Base-by-base conservation (phyloP, 2,797 vertebrate genomes). In the Linurgus olivaceus region DNA sequence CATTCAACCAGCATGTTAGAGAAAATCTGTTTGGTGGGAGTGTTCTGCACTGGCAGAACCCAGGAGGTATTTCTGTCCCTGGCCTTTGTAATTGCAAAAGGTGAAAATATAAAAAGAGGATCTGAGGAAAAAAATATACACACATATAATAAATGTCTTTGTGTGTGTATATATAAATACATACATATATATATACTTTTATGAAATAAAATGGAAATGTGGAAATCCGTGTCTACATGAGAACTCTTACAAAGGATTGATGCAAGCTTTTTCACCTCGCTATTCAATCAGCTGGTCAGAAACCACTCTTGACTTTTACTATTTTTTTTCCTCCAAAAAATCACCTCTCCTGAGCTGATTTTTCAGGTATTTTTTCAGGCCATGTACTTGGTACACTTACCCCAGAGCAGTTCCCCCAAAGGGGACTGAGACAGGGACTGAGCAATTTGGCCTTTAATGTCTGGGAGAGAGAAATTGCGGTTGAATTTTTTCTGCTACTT, bases 21-120 rank as follows among this genome's bases (percentile, higher is more conserved):
- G 93, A 84, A 93, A 94, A 95, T 96, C 94, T 95, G 79, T 91
- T 96, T 94, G 95, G 87, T 96, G 91, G 95, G 93, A 95, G 94
- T 92, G 87, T 93, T 92, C 95, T 94, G 92, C 89, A 71, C 85
- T 91, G 79, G 84, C 91, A 93, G 89, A 95, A 79, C 86, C 80
- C 93, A 87, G 92, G 88, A 96, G 94, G 85, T 95, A 89, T 96
- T 96, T 96, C 96, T 91, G 82, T 91, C 82, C 82, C 89, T 83
- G 79, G 85, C 89, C 95, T 94, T 93, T 95, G 85, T 97, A 94
- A 94, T 94, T 86, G 91, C 79, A 72, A 91, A 93, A 94, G 86
- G 74, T 94, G 65, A 92, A 95, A 91, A 91, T 91, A 93, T 62
- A 85, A 78, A 85, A 90, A 91, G 81, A 78, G 66, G 44, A 92